These are phyloP conservation scores for Drosophila aldrichi DNA, from an alignment of 2,888 invertebrate species.

Conservation along the genomic window DNA sequence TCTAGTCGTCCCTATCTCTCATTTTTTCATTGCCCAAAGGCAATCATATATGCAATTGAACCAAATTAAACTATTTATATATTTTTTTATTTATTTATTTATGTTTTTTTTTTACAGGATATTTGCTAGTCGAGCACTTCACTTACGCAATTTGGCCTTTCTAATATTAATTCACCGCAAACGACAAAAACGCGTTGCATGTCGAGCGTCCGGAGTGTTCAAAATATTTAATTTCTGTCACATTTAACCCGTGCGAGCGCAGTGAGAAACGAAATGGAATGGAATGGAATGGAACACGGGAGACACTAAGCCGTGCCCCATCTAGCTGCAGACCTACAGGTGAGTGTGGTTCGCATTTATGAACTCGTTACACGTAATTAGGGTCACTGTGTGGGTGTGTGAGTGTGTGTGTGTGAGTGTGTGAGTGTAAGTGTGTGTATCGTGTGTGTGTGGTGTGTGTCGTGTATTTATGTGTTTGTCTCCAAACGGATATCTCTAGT, in stretches of 20 bases:
- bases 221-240: slow-evolving; percentile 39
- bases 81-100: no score
- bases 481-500: slow-evolving; percentile 26
- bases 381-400: slow-evolving; percentile 57
- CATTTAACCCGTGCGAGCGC: slow-evolving; percentile 24
- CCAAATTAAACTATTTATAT: no score
- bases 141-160: slow-evolving; percentile 1
- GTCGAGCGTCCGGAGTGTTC: slow-evolving; percentile 25
- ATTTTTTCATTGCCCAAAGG: not conserved
- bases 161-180: slow-evolving; percentile 63
- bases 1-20: not conserved
- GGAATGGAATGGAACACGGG: slow-evolving; percentile 4
- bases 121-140: not conserved
- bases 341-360: slow-evolving; percentile 71
- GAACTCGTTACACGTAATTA: slow-evolving; percentile 80
- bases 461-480: slow-evolving; percentile 15
- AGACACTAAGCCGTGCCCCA: not conserved
- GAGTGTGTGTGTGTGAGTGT: slow-evolving; percentile 10
- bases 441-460: not conserved
- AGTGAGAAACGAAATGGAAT: not conserved
- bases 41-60: no score
- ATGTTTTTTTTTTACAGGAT: not conserved
- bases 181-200: slow-evolving; percentile 29
- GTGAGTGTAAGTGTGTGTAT: not conserved
- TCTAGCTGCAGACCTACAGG: slow-evolving; percentile 43